A percentile compares a stretch with the other conserved stretches of the same genome.
Evolutionary conservation across 2,797 vertebrate species (phyloP).

Genomic region (Fistularia commersonii): DNA sequence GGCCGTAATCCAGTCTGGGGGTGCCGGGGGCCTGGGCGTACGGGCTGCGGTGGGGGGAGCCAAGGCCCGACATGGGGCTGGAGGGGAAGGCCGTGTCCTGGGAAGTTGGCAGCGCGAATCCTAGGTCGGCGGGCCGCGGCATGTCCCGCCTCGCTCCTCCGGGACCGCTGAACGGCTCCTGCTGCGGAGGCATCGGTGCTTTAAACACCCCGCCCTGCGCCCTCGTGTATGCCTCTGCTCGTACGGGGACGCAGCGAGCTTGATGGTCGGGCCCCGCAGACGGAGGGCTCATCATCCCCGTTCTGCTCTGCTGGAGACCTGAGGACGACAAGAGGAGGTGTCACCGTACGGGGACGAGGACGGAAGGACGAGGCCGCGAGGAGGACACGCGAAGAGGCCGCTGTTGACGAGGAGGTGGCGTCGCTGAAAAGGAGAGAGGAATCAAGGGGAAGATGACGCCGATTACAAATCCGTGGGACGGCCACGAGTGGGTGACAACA

Average conservation of each 20-base stretch:
- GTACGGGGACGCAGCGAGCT: conserved; percentile 59
- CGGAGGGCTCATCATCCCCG: conserved; percentile 66
- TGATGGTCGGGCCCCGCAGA: conserved; percentile 63
- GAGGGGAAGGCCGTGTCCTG: conserved; percentile 75
- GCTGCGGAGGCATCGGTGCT: conserved; percentile 85
- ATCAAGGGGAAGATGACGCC: no score
- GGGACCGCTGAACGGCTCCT: conserved; percentile 48
- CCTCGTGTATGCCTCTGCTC: conserved; percentile 46
- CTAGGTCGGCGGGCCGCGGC: conserved; percentile 72
- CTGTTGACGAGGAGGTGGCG: no score
- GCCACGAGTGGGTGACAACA: no score
- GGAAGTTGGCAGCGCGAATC: conserved; percentile 67
- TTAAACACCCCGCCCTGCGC: conserved; percentile 77
- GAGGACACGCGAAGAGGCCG: no score
- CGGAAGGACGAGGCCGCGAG: background rate
- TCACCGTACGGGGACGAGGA: background rate
- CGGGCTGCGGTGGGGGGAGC: conserved; percentile 81
- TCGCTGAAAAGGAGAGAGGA: no score
- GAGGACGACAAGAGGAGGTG: background rate
- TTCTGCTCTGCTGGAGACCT: conserved; percentile 57
- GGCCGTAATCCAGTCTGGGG: conserved; percentile 76
- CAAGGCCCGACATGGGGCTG: conserved; percentile 73
- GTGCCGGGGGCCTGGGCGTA: conserved; percentile 83
- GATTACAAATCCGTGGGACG: no score
- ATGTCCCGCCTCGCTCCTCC: conserved; percentile 57